Base-by-base conservation (phyloP, 92 coral and sea anemone genomes). In the Epizoanthus ramosus region DNA sequence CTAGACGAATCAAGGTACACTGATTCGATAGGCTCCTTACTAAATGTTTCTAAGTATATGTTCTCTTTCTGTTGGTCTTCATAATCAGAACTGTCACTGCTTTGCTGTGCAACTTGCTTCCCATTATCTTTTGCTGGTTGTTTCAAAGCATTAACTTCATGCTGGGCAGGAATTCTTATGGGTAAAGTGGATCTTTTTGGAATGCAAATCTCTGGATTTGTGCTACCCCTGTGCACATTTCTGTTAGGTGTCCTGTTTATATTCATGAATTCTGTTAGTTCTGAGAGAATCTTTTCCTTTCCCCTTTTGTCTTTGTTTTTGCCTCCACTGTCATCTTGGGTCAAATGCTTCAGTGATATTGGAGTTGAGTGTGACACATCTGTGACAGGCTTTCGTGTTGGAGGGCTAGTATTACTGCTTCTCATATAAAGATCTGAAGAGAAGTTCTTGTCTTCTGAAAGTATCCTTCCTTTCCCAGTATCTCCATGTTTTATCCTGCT, bases 241-340 rank as follows among this genome's bases (percentile, higher is more conserved):
- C 5, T 39, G 15, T 16, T 52, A 0, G 22, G 24, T 5, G 85
- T 18, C 74, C 79, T 79, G 14, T 80, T 88, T 67, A 87, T 81
- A 68, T 89, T 85, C 35, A 89, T 73, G 57, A 79, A 93, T 56
- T 91, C 91, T 47, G 95, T 91, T 14, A 93, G 88, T 73, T 93
- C 98, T 75, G 83, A 68, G 17, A 93, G 88, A 77, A 93, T 93
- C 84, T 89, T 87, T 54, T 91, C 91, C 47, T 91, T 93, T 7
- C 93, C 88, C 68, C 84, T 85, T 50, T 68, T 89, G 57, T 75
- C 90, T 63, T 74, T 89, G 28, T 31, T 15, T 58, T 85, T 89
- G 17, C 52, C 61, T 6, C 16, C 81, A 67, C 47, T 60, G 22
- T 85, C 80, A 31, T 83, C 80, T 53, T 61, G 58, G 24, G 13